Conservation (phyloP, 2,888 invertebrate species). For the Thereva nobilitata region DNA sequence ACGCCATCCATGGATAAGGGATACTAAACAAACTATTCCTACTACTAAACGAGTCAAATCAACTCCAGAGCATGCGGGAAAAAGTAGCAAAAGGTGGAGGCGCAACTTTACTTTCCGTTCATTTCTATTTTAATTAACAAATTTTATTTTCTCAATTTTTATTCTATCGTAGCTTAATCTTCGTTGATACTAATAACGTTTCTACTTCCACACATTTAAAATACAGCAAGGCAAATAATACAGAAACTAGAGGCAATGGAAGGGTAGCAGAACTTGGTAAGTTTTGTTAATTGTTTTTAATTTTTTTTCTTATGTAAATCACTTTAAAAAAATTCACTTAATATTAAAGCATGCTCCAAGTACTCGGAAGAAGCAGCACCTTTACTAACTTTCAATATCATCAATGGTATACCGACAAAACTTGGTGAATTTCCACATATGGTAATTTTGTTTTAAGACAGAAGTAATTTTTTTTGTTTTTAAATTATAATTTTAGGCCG, state of each 20-base stretch:
- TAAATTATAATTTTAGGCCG: conserved; percentile 32
- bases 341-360: conserved; percentile 28
- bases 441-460: conserved; percentile 7
- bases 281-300: too few species aligned
- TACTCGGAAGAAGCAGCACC: conserved; percentile 14
- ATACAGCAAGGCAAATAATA: not conserved
- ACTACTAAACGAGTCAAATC: too few species aligned
- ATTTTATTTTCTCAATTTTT: too few species aligned
- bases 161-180: not conserved
- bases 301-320: not conserved
- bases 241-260: not conserved
- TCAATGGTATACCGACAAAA: conserved; percentile 48
- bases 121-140: too few species aligned
- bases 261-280: conserved; percentile 2
- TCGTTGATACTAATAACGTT: conserved; percentile 1
- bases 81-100: too few species aligned
- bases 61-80: too few species aligned
- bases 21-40: too few species aligned
- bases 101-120: too few species aligned
- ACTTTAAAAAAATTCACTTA: not conserved
- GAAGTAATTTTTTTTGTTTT: not conserved
- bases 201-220: not conserved
- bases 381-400: conserved; percentile 46
- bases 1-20: not conserved
- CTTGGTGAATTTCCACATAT: conserved; percentile 50